These are phyloP conservation scores for Ctenoplectra terminalis DNA, from an alignment of 1,140 invertebrate species.

Conservation along the genomic window DNA sequence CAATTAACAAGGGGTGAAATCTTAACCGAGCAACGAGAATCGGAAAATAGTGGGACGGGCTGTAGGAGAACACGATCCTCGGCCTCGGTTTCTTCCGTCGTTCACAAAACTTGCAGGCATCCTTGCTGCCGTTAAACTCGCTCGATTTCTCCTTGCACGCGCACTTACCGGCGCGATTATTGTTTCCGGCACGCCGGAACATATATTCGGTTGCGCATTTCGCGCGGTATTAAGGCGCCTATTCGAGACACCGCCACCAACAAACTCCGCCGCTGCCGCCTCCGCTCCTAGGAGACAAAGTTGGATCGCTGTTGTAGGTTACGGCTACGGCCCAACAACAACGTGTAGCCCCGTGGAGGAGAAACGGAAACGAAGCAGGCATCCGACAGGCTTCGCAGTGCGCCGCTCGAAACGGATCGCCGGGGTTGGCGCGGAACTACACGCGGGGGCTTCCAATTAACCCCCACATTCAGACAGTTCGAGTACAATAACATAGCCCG, in stretches of 20 bases:
- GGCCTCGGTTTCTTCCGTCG: slow-evolving; percentile 23
- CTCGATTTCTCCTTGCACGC: slow-evolving; percentile 31
- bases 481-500: slow-evolving; percentile 67
- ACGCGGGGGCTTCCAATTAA: slow-evolving; percentile 72
- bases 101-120: slow-evolving; percentile 31
- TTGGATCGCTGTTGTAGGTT: slow-evolving; percentile 40
- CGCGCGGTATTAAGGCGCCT: slow-evolving; percentile 61
- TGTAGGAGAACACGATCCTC: slow-evolving; percentile 5
- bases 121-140: slow-evolving; percentile 27
- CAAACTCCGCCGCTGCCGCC: background rate
- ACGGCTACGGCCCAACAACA: background rate
- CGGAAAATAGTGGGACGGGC: slow-evolving; percentile 27
- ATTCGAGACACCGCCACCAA: slow-evolving; percentile 19
- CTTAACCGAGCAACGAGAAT: slow-evolving; percentile 50
- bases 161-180: slow-evolving; percentile 44
- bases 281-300: slow-evolving; percentile 50
- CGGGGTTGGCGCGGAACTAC: slow-evolving; percentile 61
- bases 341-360: background rate
- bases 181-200: slow-evolving; percentile 41
- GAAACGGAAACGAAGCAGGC: slow-evolving; percentile 37
- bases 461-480: slow-evolving; percentile 64
- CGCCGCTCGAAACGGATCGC: slow-evolving; percentile 52
- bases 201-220: slow-evolving; percentile 59
- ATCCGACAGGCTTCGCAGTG: slow-evolving; percentile 43
- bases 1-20: slow-evolving; percentile 45